phyloP scores from a whole-genome alignment of 2,797 vertebrate genomes.

The Sebastes cheni region DNA sequence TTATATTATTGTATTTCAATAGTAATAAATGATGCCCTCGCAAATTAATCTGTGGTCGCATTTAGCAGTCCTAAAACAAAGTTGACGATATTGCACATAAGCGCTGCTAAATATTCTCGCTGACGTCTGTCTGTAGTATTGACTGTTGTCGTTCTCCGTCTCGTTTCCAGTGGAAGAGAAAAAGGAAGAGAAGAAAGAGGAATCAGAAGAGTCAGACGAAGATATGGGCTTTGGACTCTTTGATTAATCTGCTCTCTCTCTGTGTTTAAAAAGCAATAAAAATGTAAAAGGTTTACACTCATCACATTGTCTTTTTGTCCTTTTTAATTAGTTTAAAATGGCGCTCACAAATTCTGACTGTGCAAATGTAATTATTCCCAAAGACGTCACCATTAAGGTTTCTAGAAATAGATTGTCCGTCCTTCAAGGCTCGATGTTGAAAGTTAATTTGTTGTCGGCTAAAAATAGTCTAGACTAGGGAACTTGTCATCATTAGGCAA shows the following conservation, averaged over 20 bases:
- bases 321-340: neutral
- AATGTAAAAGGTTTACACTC: conserved; percentile 79
- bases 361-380: neutral
- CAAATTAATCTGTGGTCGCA: neutral
- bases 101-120: neutral
- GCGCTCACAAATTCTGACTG: neutral
- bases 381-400: neutral
- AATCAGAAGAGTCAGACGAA: conserved; percentile 89
- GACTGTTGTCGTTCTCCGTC: neutral
- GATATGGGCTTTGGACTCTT: conserved; percentile 91
- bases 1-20: neutral
- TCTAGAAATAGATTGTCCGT: neutral
- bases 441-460: conserved; percentile 3
- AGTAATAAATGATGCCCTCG: neutral
- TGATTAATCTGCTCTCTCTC: conserved; percentile 81
- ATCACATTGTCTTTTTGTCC: neutral
- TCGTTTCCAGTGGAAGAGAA: conserved; percentile 85
- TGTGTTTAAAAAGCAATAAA: conserved; percentile 81
- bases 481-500: conserved; percentile 6
- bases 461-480: conserved; percentile 20
- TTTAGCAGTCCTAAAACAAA: neutral
- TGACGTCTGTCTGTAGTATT: neutral
- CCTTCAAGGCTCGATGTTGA: neutral
- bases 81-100: neutral
- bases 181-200: conserved; percentile 90